phyloP scores from a whole-genome alignment of 2,888 invertebrate genomes.

The Drosophila sordidapex region DNA sequence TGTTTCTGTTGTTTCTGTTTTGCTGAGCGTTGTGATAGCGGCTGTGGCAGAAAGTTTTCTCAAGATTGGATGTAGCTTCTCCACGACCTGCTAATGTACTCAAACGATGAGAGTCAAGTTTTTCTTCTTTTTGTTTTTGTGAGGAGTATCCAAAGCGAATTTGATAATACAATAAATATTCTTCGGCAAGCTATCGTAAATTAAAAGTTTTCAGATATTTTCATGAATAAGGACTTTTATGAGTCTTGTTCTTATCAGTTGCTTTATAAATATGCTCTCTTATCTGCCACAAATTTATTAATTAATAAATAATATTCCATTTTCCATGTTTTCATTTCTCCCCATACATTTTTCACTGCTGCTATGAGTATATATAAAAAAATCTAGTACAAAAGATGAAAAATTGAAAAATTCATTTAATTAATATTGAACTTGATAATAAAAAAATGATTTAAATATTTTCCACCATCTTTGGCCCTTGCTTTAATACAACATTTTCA shows the following conservation, averaged over 20 bases:
- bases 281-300: background rate
- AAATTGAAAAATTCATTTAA: background rate
- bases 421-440: background rate
- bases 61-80: slow-evolving; percentile 9
- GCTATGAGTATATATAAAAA: background rate
- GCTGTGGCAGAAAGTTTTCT: slow-evolving; percentile 31
- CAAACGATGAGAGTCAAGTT: slow-evolving; percentile 14
- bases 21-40: slow-evolving; percentile 37
- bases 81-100: slow-evolving; percentile 26
- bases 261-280: background rate
- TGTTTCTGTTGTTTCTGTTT: slow-evolving; percentile 14
- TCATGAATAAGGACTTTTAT: background rate
- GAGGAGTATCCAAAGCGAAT: slow-evolving; percentile 3
- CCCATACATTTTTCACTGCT: background rate
- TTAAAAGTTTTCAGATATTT: background rate
- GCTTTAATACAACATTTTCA: background rate
- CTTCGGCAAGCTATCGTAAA: background rate
- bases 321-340: background rate
- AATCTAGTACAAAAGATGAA: no score
- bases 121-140: background rate
- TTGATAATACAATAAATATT: slow-evolving; percentile 4
- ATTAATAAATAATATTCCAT: background rate
- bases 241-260: slow-evolving; percentile 1
- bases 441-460: background rate
- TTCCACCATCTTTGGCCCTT: background rate